Percentiles rank a stretch among this genome's conserved stretches.
These are phyloP conservation scores for Chlamydotis undulata DNA, from an alignment of 2,113 vertebrate genomes.

Conservation along the genomic window DNA sequence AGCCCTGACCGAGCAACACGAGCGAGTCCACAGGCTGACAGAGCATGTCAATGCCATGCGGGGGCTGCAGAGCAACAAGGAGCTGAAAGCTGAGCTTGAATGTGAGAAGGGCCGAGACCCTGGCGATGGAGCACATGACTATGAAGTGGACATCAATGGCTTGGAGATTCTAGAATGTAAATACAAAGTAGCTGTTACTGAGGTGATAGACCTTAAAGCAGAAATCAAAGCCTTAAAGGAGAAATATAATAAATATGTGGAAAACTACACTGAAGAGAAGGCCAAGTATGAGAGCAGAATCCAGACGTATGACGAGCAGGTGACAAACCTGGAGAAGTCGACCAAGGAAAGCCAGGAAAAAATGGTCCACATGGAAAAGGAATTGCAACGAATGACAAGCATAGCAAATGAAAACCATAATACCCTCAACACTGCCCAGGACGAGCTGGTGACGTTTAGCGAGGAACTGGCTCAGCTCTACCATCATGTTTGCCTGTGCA, in stretches of 20 bases:
- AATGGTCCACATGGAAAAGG: constrained; percentile 85
- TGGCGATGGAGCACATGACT: constrained; percentile 79
- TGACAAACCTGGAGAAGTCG: constrained; percentile 83
- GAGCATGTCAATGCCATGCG: constrained; percentile 87
- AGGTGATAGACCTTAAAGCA: constrained; percentile 96
- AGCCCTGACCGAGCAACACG: constrained; percentile 91
- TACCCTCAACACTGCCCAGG: constrained; percentile 92
- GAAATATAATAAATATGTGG: constrained; percentile 90
- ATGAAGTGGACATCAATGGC: constrained; percentile 87
- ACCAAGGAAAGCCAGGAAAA: constrained; percentile 86
- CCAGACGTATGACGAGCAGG: constrained; percentile 83
- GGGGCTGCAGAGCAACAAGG: constrained; percentile 84
- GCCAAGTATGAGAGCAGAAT: constrained; percentile 82
- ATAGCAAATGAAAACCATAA: constrained; percentile 88
- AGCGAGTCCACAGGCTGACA: constrained; percentile 87
- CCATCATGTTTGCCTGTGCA: constrained; percentile 97
- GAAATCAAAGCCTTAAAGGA: constrained; percentile 97
- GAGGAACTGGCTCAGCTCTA: constrained; percentile 98
- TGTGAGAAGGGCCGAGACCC: constrained; percentile 84
- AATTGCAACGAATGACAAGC: constrained; percentile 82
- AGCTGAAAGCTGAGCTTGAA: constrained; percentile 82
- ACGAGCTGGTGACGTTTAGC: constrained; percentile 95
- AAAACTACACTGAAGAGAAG: constrained; percentile 87
- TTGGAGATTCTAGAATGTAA: constrained; percentile 95
- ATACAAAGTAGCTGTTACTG: constrained; percentile 95